Evolutionary conservation across 2,797 vertebrate species (phyloP), one percentile per base, ranked within the genome.

Genomic region (Echiichthys vipera): DNA sequence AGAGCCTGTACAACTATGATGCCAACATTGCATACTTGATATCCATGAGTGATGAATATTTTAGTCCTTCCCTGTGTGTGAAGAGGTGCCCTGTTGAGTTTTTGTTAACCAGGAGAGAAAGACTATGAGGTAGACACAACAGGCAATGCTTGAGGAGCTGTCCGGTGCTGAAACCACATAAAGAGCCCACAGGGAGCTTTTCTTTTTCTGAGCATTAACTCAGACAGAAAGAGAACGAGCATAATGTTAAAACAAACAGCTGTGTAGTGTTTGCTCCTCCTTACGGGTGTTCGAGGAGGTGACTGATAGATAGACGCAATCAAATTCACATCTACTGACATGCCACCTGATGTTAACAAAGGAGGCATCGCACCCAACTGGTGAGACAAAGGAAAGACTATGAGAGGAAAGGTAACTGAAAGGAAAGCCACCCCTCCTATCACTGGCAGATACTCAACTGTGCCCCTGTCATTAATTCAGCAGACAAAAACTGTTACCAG

Each of bases 401-500:
- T 37, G 20, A 54, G 61, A 69, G 37, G 61, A 77, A 70, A 79
- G 66, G 64, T 29, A 75, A 59, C 55, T 15, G 50, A 36, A 61
- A 64, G 40, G 29, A 77, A 78, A 84, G 57, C 51, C 46, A 61
- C 42, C 70, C 74, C 46, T 75, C 67, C 64, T 83, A 80, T 85
- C 83, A 84, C 71, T 66, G 67, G 49, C 76, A 46, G 55, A 85
- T 46, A 63, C 79, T 78, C 56, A 1, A 64, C 61, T 43, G 51
- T 65, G 51, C 29, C 68, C 74, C 63, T 83, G 84, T 86, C 89
- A 90, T 90, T 92, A 89, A 87, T 91, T 89, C 89, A 87, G 72
- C 74, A 89, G 85, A 92, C 85, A 84, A 80, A 92, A 93, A 93
- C 85, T 85, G 88, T 91, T 89, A 91, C 89, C 89, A 92, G 86